Evolutionary conservation across 2,888 invertebrate species (phyloP), one percentile per base, ranked within the genome.

Genomic region (Drosophila anomelani): DNA sequence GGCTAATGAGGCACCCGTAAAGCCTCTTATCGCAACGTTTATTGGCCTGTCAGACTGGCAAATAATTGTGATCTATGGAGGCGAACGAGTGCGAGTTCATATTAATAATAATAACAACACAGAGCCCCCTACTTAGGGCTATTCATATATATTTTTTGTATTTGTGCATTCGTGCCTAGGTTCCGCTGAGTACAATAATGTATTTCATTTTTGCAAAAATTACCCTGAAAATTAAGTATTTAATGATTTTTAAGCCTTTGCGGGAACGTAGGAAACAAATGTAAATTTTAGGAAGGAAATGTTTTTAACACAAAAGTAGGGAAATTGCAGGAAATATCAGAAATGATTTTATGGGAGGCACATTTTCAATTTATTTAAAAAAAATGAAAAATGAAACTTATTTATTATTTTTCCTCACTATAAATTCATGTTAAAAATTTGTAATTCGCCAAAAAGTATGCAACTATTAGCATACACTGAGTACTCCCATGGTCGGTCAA

Each of bases 1-100:
- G 46, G 54, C 63, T 84, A 82, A 84, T 86, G 84, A 86, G 81
- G 60, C 77, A 75, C 47, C 47, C 75, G 67, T 59, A 69, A 78
- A 74, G 67, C 71, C 61, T 68, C 81, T 84, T 84, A 77, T 86
- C 81, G 58, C 60, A 53, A 38, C 61, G 41, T 80, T 86, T 76
- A 81, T 85, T 80, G 69, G 53, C 67, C 68, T 63, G 74, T 73
- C 71, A 49, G 63, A 44, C 51, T 47, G 23, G 41, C 70, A 59
- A 69, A 69, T 70, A 69, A 70, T 43, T 51, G 44, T 70, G 71
- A 70, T 69, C 59, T 69, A 70, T 70, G 71, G 70, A 17, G 29
- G 41, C 67, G 36, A 69, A 36, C 56, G 56, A 56, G 56, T 56
- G 26, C 56, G 36, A 77, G 70, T 77, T 57, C 70, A 84, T 86